Percentiles rank a stretch among this genome's conserved stretches.
phyloP scores from a whole-genome alignment of 2,113 vertebrate genomes.

The Gorsachius goisagi region DNA sequence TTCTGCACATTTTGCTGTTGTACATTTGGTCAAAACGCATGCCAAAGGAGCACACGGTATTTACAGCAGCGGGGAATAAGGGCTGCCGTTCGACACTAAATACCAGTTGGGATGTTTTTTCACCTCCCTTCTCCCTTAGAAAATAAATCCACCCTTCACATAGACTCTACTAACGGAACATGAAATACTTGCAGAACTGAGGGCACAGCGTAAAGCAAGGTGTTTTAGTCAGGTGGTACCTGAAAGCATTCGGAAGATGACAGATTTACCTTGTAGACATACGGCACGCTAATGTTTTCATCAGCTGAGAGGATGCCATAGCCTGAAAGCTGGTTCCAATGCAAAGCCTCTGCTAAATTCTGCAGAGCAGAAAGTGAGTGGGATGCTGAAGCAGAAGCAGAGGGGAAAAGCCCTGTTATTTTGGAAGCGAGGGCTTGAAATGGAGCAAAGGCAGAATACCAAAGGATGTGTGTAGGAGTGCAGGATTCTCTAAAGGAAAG shows the following conservation, averaged over 20 bases:
- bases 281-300: neutral
- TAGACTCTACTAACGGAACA: neutral
- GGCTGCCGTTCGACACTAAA: neutral
- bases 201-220: fast-evolving
- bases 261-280: neutral
- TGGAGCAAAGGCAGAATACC: neutral
- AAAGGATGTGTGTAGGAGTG: neutral
- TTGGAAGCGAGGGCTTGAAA: neutral
- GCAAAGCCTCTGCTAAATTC: neutral
- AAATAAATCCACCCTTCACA: neutral
- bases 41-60: neutral
- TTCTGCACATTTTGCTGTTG: neutral
- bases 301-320: neutral
- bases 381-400: neutral
- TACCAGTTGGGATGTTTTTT: neutral
- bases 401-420: neutral
- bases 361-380: neutral
- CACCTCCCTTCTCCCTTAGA: neutral
- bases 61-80: neutral
- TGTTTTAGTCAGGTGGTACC: neutral
- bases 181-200: neutral
- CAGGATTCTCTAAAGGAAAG: neutral
- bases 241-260: neutral
- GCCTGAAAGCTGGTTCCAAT: neutral
- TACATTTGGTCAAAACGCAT: neutral